These are phyloP conservation scores for Gandaritis pyraliata DNA, from an alignment of 2,888 invertebrate species.

Conservation along the genomic window DNA sequence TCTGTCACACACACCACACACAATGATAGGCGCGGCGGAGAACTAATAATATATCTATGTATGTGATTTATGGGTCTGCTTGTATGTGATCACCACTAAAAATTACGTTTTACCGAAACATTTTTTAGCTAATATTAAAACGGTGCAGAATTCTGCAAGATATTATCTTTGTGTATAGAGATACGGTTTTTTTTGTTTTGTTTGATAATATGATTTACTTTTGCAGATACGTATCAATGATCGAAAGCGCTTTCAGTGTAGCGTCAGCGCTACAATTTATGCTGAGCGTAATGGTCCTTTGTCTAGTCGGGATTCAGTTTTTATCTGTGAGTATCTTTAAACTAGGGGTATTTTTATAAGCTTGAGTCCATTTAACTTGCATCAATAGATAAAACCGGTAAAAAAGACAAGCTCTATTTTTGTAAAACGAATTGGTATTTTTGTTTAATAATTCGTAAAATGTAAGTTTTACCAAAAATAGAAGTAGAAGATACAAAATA, in stretches of 20 bases:
- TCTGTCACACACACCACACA: no score
- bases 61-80: no score
- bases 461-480: constrained; percentile 14
- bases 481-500: constrained; percentile 6
- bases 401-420: not conserved
- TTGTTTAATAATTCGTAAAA: not conserved
- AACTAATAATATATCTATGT: no score
- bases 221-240: constrained; percentile 76
- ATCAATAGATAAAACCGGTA: not conserved
- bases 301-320: constrained; percentile 77
- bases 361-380: not conserved
- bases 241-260: constrained; percentile 77
- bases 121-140: no score
- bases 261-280: constrained; percentile 80
- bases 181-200: constrained; percentile 40
- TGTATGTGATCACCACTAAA: no score
- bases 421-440: not conserved
- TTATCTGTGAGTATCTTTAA: constrained; percentile 65
- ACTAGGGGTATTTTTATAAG: not conserved
- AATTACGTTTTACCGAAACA: no score
- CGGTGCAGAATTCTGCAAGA: no score
- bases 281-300: constrained; percentile 80
- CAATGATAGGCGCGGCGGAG: no score
- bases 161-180: not conserved
- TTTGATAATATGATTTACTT: not conserved